Evolutionary conservation across 1,140 invertebrate species (phyloP).

Genomic region (Onthophagus taurus): DNA sequence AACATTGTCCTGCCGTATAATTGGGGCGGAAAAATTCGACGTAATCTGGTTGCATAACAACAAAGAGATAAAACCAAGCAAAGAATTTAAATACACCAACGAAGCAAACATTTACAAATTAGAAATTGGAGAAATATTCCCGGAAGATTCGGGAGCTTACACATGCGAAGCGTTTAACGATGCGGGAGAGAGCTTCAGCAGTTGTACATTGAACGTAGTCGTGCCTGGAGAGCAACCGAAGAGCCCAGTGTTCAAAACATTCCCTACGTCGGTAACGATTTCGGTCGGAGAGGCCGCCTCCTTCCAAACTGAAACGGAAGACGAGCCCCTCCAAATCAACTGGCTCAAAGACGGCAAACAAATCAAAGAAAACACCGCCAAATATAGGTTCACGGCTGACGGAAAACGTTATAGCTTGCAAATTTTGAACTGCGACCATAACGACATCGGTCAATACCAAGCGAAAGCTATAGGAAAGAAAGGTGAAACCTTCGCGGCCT

Average conservation of each 20-base stretch:
- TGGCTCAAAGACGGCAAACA: constrained; percentile 91
- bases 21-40: constrained; percentile 80
- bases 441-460: constrained; percentile 84
- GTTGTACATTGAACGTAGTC: constrained; percentile 73
- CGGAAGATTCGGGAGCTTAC: constrained; percentile 87
- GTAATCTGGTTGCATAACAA: constrained; percentile 94
- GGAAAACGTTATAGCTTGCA: constrained; percentile 66
- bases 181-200: constrained; percentile 85
- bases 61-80: constrained; percentile 92
- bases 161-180: constrained; percentile 96
- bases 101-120: constrained; percentile 86
- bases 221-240: constrained; percentile 80
- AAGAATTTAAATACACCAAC: constrained; percentile 89
- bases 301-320: constrained; percentile 72
- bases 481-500: constrained; percentile 69
- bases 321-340: constrained; percentile 47
- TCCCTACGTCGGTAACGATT: constrained; percentile 81
- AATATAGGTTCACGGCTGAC: constrained; percentile 74
- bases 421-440: constrained; percentile 63
- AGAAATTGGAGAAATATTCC: constrained; percentile 88
- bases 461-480: constrained; percentile 79
- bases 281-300: constrained; percentile 68
- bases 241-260: constrained; percentile 75
- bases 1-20: constrained; percentile 74
- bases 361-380: constrained; percentile 55